These are phyloP conservation scores for Aplochiton taeniatus DNA, from an alignment of 2,797 vertebrate species.

Conservation along the genomic window DNA sequence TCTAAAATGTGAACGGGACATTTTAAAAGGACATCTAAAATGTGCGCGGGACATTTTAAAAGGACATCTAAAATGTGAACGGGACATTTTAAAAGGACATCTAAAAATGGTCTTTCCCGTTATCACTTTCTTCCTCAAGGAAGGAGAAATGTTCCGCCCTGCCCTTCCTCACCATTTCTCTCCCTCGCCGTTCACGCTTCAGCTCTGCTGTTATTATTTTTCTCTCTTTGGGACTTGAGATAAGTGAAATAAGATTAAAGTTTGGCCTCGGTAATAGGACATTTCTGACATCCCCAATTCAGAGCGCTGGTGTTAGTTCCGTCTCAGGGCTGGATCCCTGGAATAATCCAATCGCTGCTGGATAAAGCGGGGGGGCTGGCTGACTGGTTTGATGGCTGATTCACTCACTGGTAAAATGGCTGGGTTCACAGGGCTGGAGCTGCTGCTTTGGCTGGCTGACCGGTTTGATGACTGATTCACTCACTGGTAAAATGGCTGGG, in stretches of 20 bases:
- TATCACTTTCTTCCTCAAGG: too few relatives aligned
- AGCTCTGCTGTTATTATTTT: too few relatives aligned
- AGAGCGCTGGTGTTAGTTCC: constrained; percentile 28
- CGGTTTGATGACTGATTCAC: constrained; percentile 35
- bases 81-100: too few relatives aligned
- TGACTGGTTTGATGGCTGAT: constrained; percentile 34
- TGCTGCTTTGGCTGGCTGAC: background rate
- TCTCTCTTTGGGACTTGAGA: background rate
- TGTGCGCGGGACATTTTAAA: too few relatives aligned
- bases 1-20: too few relatives aligned
- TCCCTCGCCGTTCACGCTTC: background rate
- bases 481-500: constrained; percentile 1
- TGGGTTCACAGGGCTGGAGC: background rate
- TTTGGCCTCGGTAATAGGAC: constrained; percentile 11
- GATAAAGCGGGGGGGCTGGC: constrained; percentile 22
- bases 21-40: too few relatives aligned
- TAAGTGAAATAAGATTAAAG: constrained; percentile 18
- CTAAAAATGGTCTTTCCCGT: too few relatives aligned
- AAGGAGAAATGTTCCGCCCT: too few relatives aligned
- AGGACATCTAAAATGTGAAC: too few relatives aligned
- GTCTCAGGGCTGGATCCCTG: constrained; percentile 23
- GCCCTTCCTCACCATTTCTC: background rate
- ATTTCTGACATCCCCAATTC: constrained; percentile 19
- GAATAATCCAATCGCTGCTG: constrained; percentile 38
- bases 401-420: constrained; percentile 14